These are phyloP conservation scores for Chiloscyllium plagiosum DNA, from an alignment of 2,113 vertebrate species.

Conservation along the genomic window DNA sequence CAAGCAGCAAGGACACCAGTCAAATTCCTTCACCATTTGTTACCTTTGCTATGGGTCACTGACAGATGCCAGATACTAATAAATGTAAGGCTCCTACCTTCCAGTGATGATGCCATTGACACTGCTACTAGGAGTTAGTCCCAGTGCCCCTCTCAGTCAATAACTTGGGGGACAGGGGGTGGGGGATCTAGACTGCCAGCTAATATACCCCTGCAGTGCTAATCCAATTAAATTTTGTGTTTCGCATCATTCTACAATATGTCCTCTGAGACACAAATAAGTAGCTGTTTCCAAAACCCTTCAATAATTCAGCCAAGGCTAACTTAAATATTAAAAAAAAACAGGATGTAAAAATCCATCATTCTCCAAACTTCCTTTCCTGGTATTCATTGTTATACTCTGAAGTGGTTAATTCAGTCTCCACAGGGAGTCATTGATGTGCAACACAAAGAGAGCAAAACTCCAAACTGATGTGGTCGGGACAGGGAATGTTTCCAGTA, in stretches of 20 bases:
- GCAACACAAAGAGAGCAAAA: background rate
- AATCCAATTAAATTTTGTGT: background rate
- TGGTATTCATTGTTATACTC: background rate
- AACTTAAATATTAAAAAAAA: background rate
- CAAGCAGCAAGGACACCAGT: background rate
- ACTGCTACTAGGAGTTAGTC: background rate
- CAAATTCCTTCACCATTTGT: no score
- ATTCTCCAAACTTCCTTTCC: background rate
- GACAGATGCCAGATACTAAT: background rate
- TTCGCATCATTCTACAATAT: background rate
- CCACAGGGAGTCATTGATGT: slow-evolving; percentile 16
- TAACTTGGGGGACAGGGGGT: background rate
- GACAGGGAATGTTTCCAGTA: background rate
- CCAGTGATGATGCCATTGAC: background rate
- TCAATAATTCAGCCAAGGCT: background rate
- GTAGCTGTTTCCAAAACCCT: background rate
- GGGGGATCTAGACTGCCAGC: background rate
- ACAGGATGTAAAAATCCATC: slow-evolving; percentile 5
- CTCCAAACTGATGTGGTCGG: background rate
- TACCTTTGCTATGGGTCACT: background rate
- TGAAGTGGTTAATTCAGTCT: background rate
- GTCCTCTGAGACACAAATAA: background rate
- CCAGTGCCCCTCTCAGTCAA: no score
- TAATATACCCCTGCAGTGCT: background rate
- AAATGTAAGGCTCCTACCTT: background rate